Percentiles rank a stretch among this genome's conserved stretches.
These are phyloP conservation scores for Athalia rosae DNA, from an alignment of 2,888 invertebrate species.

Conservation along the genomic window DNA sequence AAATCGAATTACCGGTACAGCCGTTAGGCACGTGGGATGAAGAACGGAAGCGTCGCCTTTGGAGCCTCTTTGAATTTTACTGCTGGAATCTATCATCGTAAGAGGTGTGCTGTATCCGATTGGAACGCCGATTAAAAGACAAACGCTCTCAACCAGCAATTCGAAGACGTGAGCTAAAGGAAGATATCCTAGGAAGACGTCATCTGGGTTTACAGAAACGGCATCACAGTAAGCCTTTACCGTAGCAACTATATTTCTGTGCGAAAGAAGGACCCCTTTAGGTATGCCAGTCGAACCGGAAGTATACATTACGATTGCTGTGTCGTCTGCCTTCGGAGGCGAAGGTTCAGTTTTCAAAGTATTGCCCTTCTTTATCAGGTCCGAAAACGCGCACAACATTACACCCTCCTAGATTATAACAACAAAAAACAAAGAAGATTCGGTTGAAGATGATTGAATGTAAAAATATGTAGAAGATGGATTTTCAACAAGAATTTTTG, in stretches of 20 bases:
- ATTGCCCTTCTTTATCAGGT: conserved; percentile 79
- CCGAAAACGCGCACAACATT: conserved; percentile 83
- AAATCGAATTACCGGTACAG: conserved; percentile 88
- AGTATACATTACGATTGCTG: conserved; percentile 99
- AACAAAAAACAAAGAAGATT: conserved; percentile 43
- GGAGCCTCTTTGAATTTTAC: conserved; percentile 96
- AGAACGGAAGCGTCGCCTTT: conserved; percentile 95
- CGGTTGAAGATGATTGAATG: conserved; percentile 1
- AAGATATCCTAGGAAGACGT: conserved; percentile 94
- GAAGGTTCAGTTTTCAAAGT: conserved; percentile 64
- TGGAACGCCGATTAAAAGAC: conserved; percentile 89
- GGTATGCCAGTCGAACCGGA: conserved; percentile 98
- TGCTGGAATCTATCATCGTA: conserved; percentile 93
- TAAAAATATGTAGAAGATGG: background rate
- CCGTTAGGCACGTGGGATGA: conserved; percentile 94
- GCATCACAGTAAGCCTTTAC: conserved; percentile 88
- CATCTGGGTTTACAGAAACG: conserved; percentile 82
- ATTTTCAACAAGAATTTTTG: background rate
- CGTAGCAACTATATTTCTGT: conserved; percentile 87
- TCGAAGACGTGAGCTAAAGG: conserved; percentile 98
- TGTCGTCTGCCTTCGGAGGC: conserved; percentile 83
- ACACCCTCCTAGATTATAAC: conserved; percentile 76
- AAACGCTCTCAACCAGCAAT: conserved; percentile 91
- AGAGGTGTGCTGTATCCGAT: conserved; percentile 98
- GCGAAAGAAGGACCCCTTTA: conserved; percentile 90